These are phyloP conservation scores for Syrmaticus mikado DNA, from an alignment of 2,113 vertebrate genomes.

Conservation along the genomic window DNA sequence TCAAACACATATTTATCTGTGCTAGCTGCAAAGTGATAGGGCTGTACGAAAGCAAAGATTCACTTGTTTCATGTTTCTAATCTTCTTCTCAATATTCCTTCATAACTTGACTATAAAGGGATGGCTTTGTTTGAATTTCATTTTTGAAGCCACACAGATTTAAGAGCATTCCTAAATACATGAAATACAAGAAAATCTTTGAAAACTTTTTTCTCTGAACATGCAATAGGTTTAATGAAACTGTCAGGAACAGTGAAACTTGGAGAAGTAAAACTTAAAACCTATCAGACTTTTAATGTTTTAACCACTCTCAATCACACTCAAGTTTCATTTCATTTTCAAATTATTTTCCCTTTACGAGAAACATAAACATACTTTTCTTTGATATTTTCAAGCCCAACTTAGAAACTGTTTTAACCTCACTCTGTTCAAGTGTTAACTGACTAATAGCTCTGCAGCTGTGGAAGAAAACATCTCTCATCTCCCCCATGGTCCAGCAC, in stretches of 20 bases:
- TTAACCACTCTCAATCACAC: neutral
- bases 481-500: constrained; percentile 48
- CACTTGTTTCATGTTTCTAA: constrained; percentile 45
- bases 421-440: constrained; percentile 50
- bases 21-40: constrained; percentile 56
- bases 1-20: constrained; percentile 65
- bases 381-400: constrained; percentile 29
- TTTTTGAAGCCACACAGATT: constrained; percentile 8
- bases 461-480: constrained; percentile 67
- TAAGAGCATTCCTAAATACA: neutral
- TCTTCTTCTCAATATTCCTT: constrained; percentile 38
- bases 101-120: constrained; percentile 39
- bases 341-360: constrained; percentile 60
- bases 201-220: constrained; percentile 1
- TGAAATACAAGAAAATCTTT: neutral
- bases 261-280: neutral
- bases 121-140: constrained; percentile 39
- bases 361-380: constrained; percentile 41
- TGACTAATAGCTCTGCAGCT: constrained; percentile 66
- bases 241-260: neutral
- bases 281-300: constrained; percentile 10
- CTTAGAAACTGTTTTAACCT: constrained; percentile 32
- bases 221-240: neutral
- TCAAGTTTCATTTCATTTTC: constrained; percentile 1
- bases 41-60: constrained; percentile 33